A percentile compares a stretch with the other conserved stretches of the same genome.
phyloP scores from a whole-genome alignment of 1,140 invertebrate genomes.

The Muscidifurax raptorellus region DNA sequence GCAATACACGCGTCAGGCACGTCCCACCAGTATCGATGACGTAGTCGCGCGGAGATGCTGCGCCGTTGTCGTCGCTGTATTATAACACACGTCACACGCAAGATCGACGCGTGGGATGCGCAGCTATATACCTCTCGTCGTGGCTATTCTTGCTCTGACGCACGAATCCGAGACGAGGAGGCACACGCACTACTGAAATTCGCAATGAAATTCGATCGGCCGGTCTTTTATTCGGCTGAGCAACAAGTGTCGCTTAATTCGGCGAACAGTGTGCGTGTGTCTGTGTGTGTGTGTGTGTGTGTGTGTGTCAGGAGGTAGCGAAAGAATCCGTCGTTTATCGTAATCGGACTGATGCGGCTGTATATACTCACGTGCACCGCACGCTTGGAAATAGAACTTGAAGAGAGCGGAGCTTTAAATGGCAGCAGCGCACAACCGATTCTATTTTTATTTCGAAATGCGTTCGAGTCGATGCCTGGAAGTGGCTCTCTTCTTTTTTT shows the following conservation, averaged over 20 bases:
- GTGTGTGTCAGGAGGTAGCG: background rate
- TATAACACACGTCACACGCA: background rate
- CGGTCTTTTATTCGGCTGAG: background rate
- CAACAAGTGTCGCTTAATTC: constrained; percentile 1
- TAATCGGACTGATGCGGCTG: too few species aligned
- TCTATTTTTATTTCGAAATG: background rate
- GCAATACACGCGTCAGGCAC: too few species aligned
- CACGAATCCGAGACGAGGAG: background rate
- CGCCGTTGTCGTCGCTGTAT: background rate
- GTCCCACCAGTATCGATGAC: background rate
- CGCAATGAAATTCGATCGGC: background rate
- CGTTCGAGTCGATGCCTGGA: background rate
- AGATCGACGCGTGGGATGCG: background rate
- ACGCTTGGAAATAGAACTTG: background rate
- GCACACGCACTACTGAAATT: background rate
- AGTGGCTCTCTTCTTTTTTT: background rate
- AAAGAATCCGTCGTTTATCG: too few species aligned
- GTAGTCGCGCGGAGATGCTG: background rate
- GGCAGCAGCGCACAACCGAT: background rate
- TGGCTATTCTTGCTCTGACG: background rate
- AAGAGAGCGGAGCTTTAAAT: background rate
- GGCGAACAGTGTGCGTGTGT: too few species aligned
- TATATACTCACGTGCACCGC: too few species aligned
- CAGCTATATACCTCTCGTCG: too few species aligned
- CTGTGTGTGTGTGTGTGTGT: too few species aligned